Evolutionary conservation across 2,113 vertebrate species (phyloP), one percentile per base, ranked within the genome.

Genomic region (Shinisaurus crocodilurus): DNA sequence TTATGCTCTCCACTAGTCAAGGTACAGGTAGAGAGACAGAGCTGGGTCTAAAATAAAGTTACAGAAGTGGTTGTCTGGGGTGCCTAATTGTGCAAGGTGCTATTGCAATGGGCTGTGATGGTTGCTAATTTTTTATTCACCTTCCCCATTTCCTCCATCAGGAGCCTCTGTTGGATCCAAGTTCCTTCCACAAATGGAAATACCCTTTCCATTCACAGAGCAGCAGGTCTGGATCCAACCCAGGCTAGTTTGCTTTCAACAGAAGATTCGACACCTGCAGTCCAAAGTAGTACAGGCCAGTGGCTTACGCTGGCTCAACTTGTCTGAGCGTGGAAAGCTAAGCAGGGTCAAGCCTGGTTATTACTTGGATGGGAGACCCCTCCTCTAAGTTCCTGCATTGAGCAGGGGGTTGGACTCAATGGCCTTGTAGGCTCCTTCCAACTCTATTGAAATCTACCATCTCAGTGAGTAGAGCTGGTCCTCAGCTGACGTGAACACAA

Each of bases 401-500:
- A n/a, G n/a, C n/a, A n/a, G n/a, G n/a, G n/a, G n/a, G n/a, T n/a
- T n/a, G n/a, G n/a, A n/a, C n/a, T n/a, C n/a, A n/a, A n/a, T n/a
- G n/a, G n/a, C n/a, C n/a, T n/a, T n/a, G n/a, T n/a, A n/a, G n/a
- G n/a, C n/a, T n/a, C n/a, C n/a, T n/a, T n/a, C n/a, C n/a, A n/a
- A n/a, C n/a, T n/a, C n/a, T n/a, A n/a, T n/a, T n/a, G n/a, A n/a
- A n/a, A 32, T 34, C 32, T 79, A 37, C 10, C 43, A 81, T 50
- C 4, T 50, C 43, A 74, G 32, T 91, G 29, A 77, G 29, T 37
- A 32, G 63, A 45, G 7, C 40, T 84, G 43, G 0, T 1, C 75
- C 23, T 84, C 65, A 5, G 0, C 45, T 89, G 34, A 92, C 86
- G 67, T 29, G 29, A 82, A 92, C 82, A 77, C 75, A 88, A 18